A percentile compares a stretch with the other conserved stretches of the same genome.
phyloP scores from a whole-genome alignment of 2,113 vertebrate genomes.

The Aviceda subcristata region DNA sequence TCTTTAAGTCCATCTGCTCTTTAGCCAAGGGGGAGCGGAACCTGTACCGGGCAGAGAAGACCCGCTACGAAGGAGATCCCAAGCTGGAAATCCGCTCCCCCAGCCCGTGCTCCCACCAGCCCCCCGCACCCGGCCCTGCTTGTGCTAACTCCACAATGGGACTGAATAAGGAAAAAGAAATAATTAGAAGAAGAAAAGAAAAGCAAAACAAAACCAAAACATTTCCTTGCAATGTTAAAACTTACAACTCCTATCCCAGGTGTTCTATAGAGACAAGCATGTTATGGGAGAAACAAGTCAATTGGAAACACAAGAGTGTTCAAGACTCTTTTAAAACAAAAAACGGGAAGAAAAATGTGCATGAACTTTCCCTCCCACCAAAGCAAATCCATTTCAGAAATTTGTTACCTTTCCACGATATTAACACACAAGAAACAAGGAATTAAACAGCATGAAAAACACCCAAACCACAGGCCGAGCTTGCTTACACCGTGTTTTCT shows the following conservation, averaged over 20 bases:
- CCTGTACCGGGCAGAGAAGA: background rate
- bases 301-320: conserved; percentile 43
- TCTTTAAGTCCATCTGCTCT: background rate
- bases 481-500: background rate
- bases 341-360: conserved; percentile 21
- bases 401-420: conserved; percentile 25
- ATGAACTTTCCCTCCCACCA: conserved; percentile 38
- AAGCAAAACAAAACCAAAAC: conserved; percentile 20
- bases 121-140: conserved; percentile 7
- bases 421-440: conserved; percentile 54
- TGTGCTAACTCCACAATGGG: background rate
- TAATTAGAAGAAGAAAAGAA: conserved; percentile 40
- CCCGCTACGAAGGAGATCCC: background rate
- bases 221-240: conserved; percentile 54
- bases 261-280: conserved; percentile 60
- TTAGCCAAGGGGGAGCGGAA: background rate
- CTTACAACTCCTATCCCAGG: conserved; percentile 63
- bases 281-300: conserved; percentile 64
- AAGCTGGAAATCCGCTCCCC: background rate
- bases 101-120: background rate
- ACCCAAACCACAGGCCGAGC: conserved; percentile 32
- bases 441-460: conserved; percentile 43
- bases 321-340: conserved; percentile 38
- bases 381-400: conserved; percentile 17
- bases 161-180: conserved; percentile 13